These are phyloP conservation scores for Trinorchestia longiramus DNA, from an alignment of 1,140 invertebrate genomes.

Conservation along the genomic window DNA sequence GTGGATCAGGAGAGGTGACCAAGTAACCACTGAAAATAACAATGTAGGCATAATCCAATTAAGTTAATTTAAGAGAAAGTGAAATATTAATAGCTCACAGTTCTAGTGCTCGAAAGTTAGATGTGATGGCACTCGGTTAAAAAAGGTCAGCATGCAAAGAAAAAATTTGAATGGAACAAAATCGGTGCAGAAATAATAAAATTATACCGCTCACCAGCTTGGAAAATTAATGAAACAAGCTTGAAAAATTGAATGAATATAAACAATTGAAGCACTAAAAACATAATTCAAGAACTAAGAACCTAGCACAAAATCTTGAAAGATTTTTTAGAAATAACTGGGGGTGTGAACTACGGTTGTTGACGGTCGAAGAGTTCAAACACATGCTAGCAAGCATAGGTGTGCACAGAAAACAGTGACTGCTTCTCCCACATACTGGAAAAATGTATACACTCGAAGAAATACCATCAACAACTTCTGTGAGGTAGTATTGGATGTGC, in stretches of 20 bases:
- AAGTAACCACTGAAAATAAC: neutral
- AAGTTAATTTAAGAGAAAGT: neutral
- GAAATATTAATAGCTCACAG: neutral
- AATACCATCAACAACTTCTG: neutral
- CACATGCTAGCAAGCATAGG: neutral
- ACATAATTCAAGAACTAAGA: neutral
- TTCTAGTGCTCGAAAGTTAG: neutral
- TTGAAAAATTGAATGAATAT: neutral
- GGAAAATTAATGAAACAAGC: neutral
- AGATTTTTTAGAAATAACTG: neutral
- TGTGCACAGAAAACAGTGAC: neutral
- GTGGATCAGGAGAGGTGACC: neutral
- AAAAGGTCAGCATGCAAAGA: neutral
- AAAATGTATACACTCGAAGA: neutral
- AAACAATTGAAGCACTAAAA: neutral
- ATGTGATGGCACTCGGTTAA: neutral
- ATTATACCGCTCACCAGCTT: neutral
- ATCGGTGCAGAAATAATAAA: neutral
- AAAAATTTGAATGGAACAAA: neutral
- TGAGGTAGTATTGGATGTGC: neutral
- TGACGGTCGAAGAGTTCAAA: neutral
- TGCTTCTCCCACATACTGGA: neutral
- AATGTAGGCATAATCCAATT: neutral
- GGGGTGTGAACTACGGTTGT: neutral
- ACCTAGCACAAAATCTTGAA: neutral